Base-by-base conservation (phyloP, 2,797 vertebrate species). In the Sebastes hubbsi region DNA sequence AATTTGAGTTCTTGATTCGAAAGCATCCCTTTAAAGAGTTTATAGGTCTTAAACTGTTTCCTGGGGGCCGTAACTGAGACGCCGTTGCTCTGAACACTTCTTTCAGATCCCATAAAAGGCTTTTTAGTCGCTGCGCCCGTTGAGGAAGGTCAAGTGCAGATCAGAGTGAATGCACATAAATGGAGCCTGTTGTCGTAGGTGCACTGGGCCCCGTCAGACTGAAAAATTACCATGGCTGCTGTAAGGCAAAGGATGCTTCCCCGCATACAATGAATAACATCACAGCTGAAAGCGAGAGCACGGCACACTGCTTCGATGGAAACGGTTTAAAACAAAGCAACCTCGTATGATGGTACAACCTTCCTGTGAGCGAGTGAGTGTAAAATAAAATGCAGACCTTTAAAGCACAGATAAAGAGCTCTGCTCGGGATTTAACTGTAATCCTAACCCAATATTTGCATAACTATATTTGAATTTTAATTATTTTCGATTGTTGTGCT, bases 121-220 rank as follows among this genome's bases (percentile, higher is more conserved):
- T 83, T 90, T 89, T 84, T 81, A 91, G 88, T 88, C 82, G 34
- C 76, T 27, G 84, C 5, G 87, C 81, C 86, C 68, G 72, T 82
- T 77, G 75, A 70, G 84, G 90, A 94, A 94, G 93, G 92, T 94
- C 92, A 90, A 89, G 83, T 77, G 84, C 78, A 87, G 89, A 92
- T 91, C 89, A 89, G 81, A 92, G 88, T 52, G 59, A 88, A 88
- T 75, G 89, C 87, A 83, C 87, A 89, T 90, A 85, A 91, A 90
- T 75, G 84, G 80, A 89, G 85, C 60, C 71, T 72, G 89, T 88
- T 88, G 91, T 81, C 83, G 82, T 76, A 75, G 85, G 80, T 80
- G 85, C 88, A 73, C 72, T 20, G 80, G 64, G 78, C 78, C 77
- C 83, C 79, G 76, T 89, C 91, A 90, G 87, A 90, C 92, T 92